Conservation (phyloP, 1,140 invertebrate species). For the Brachionus rubens region DNA sequence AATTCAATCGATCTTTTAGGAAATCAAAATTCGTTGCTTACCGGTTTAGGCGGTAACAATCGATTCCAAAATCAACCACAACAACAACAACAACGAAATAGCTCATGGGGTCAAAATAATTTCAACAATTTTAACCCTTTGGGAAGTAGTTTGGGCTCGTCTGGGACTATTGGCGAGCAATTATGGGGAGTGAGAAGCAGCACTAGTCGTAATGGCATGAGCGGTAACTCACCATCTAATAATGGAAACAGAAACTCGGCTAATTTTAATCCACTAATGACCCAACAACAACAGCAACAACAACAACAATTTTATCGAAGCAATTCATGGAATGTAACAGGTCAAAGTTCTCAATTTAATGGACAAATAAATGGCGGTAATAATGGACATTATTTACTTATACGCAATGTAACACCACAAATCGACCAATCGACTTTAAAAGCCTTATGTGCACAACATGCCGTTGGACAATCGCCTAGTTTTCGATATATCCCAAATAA, state of each 20-base stretch:
- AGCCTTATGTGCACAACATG: conserved; percentile 30
- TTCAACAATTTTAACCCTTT: neutral
- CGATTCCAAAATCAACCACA: neutral
- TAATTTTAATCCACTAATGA: neutral
- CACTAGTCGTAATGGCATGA: neutral
- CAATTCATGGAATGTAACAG: neutral
- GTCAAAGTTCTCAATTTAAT: too few species aligned
- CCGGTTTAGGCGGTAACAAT: too few species aligned
- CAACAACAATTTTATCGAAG: neutral
- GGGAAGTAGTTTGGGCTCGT: neutral
- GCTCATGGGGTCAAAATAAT: neutral
- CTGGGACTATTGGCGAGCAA: conserved; percentile 24
- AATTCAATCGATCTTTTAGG: neutral
- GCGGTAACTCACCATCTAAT: neutral
- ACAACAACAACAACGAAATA: neutral
- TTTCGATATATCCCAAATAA: conserved; percentile 21
- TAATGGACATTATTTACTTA: conserved; percentile 32
- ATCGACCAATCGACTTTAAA: conserved; percentile 31
- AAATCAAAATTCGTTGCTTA: neutral
- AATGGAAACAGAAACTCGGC: neutral
- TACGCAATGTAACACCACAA: conserved; percentile 14
- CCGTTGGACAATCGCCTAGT: neutral
- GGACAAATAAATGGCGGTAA: neutral
- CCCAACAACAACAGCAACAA: neutral
- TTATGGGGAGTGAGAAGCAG: conserved; percentile 13